These are phyloP conservation scores for Chesias legatella DNA, from an alignment of 2,888 invertebrate genomes.

Conservation along the genomic window DNA sequence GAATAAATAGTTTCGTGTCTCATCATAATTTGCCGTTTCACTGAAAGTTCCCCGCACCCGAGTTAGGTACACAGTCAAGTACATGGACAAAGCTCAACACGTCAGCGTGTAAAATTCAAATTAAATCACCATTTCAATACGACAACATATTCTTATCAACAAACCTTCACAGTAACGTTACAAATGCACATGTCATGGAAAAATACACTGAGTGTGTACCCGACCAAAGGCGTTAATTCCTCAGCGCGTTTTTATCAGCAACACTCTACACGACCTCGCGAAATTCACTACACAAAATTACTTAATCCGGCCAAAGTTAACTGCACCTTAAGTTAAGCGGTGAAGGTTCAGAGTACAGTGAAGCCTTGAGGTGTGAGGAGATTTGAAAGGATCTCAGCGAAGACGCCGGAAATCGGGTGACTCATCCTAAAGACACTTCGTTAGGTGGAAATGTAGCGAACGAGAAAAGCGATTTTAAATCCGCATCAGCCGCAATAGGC, in stretches of 20 bases:
- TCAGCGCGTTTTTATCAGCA: too few relatives aligned
- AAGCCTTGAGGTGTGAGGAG: constrained; percentile 14
- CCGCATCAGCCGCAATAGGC: too few relatives aligned
- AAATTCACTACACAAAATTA: constrained; percentile 20
- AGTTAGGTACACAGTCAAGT: too few relatives aligned
- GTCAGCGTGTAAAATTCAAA: constrained; percentile 8
- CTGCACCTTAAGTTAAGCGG: neutral
- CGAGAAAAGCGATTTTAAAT: constrained; percentile 1
- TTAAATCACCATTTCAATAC: constrained; percentile 11
- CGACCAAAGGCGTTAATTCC: neutral
- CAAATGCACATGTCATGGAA: too few relatives aligned
- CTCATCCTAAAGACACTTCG: constrained; percentile 46
- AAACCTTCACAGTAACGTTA: too few relatives aligned
- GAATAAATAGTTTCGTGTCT: too few relatives aligned
- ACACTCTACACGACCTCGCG: constrained; percentile 12
- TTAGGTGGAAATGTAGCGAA: constrained; percentile 22
- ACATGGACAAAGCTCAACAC: too few relatives aligned
- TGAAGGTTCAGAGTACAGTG: constrained; percentile 1
- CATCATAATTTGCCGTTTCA: too few relatives aligned
- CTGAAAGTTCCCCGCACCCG: too few relatives aligned
- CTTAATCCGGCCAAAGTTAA: constrained; percentile 3
- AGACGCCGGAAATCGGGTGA: constrained; percentile 53
- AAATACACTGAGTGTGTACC: neutral
- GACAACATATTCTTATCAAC: constrained; percentile 10
- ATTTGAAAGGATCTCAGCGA: constrained; percentile 39